These are phyloP conservation scores for Rapana venosa DNA, from an alignment of 2,888 invertebrate genomes.

Conservation along the genomic window DNA sequence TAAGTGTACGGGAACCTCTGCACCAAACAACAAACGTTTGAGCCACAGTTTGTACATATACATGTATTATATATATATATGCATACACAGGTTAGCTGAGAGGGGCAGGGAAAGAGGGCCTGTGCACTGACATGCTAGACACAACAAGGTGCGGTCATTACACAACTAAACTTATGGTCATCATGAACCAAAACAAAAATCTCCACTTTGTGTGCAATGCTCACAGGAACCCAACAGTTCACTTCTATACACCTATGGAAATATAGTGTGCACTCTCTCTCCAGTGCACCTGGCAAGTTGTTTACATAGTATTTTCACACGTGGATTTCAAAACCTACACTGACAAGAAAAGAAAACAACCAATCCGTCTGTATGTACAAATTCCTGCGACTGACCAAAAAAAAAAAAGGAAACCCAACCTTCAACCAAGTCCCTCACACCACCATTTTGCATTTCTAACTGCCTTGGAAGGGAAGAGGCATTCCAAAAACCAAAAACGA, in stretches of 20 bases:
- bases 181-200: too few relatives aligned
- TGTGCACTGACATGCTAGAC: not conserved
- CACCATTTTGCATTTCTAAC: not conserved
- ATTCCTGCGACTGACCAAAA: not conserved
- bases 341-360: not conserved
- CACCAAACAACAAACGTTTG: not conserved
- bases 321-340: not conserved
- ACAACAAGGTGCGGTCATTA: not conserved
- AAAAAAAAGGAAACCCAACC: not conserved
- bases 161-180: too few relatives aligned
- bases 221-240: not conserved
- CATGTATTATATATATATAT: not conserved
- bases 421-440: too few relatives aligned
- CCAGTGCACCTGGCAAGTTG: not conserved
- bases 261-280: not conserved
- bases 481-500: not conserved
- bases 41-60: conserved; percentile 4
- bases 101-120: not conserved
- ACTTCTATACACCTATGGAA: not conserved
- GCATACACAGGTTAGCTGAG: not conserved
- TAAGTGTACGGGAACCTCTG: not conserved
- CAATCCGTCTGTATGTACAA: not conserved
- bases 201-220: too few relatives aligned
- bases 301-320: not conserved
- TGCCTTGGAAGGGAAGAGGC: not conserved